Conservation (phyloP, 2,888 invertebrate species). For the Meghimatium bilineatum region DNA sequence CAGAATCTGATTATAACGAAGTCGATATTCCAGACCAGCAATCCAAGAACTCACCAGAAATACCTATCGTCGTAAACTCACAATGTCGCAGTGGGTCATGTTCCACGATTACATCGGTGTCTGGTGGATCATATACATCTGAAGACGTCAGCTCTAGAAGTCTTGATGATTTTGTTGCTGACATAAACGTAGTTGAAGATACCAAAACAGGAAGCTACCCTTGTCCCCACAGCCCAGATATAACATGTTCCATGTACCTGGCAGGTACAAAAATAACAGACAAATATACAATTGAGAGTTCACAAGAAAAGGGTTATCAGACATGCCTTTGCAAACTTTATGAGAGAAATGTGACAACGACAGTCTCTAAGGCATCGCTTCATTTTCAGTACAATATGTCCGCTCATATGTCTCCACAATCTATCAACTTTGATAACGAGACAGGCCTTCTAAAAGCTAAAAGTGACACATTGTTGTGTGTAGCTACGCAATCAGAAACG, state of each 20-base stretch:
- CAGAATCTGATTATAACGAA: conserved; percentile 28
- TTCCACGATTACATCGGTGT: not conserved
- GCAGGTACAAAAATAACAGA: not conserved
- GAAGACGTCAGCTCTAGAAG: conserved; percentile 21
- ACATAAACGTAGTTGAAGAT: not conserved
- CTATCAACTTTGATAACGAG: not conserved
- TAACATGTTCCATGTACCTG: not conserved
- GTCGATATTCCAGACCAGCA: not conserved
- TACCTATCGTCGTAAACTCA: not conserved
- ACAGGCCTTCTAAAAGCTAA: not conserved
- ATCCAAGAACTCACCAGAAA: not conserved
- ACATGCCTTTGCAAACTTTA: not conserved
- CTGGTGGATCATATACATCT: conserved; percentile 4
- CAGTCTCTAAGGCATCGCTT: not conserved
- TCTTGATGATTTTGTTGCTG: conserved; percentile 10
- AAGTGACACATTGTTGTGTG: not conserved
- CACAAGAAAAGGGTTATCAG: not conserved
- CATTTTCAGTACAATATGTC: not conserved
- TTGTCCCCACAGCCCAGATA: not conserved
- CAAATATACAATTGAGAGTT: not conserved
- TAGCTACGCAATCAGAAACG: not conserved
- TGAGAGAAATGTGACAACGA: not conserved
- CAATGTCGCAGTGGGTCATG: not conserved
- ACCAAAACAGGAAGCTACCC: not conserved
- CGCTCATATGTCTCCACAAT: not conserved